Percentiles rank a stretch among this genome's conserved stretches.
These are phyloP conservation scores for Glyphotaelius pellucidus DNA, from an alignment of 2,888 invertebrate species.

Conservation along the genomic window DNA sequence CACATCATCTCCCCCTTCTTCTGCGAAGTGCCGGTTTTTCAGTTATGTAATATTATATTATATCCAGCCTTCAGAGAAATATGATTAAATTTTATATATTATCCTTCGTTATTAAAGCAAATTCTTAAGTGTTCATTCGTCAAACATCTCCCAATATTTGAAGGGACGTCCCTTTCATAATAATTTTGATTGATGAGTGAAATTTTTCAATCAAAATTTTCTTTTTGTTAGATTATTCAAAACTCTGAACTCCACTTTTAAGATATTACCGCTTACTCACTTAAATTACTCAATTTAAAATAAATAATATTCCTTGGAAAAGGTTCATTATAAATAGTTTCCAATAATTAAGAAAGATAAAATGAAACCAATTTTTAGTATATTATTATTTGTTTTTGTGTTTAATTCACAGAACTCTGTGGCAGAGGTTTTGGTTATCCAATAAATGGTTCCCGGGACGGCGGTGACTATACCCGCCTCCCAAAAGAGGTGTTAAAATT, in stretches of 20 bases:
- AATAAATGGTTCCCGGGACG: too few relatives aligned
- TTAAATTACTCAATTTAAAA: not conserved
- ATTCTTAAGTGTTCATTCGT: not conserved
- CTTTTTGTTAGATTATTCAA: not conserved
- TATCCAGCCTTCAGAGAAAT: not conserved
- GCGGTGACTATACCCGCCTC: too few relatives aligned
- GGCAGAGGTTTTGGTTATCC: too few relatives aligned
- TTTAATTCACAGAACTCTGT: too few relatives aligned
- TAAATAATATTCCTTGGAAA: not conserved
- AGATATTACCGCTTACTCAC: not conserved
- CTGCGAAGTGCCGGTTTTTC: not conserved
- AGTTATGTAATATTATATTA: not conserved
- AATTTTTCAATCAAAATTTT: conserved; percentile 2
- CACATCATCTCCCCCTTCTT: not conserved
- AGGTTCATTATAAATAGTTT: not conserved
- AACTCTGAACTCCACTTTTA: not conserved
- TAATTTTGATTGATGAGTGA: not conserved
- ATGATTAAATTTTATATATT: not conserved
- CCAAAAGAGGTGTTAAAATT: too few relatives aligned
- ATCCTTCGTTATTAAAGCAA: not conserved
- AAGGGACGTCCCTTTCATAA: not conserved
- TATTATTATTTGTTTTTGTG: too few relatives aligned
- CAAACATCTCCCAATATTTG: not conserved
- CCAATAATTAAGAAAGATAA: not conserved
- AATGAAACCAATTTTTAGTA: too few relatives aligned